Evolutionary conservation across 2,797 vertebrate genomes (phyloP).

Genomic region (Dendrocincla fuliginosa): DNA sequence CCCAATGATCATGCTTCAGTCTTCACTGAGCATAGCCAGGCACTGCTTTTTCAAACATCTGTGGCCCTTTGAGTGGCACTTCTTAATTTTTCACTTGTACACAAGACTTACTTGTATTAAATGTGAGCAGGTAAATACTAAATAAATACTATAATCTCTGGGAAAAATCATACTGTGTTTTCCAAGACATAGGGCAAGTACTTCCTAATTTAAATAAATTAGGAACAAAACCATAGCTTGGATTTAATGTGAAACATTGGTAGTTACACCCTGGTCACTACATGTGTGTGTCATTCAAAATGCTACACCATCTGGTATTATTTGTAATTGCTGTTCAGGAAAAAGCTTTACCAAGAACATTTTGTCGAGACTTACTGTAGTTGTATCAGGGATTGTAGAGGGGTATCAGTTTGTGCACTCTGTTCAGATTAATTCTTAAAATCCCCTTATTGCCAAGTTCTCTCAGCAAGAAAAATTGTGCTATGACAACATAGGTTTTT

Average conservation of each 20-base stretch:
- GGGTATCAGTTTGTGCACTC: not conserved
- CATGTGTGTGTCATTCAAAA: not conserved
- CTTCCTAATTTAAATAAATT: not conserved
- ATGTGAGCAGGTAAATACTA: not conserved
- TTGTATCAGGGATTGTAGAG: not conserved
- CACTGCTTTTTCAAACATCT: not conserved
- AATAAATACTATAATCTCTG: not conserved
- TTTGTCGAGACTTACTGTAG: not conserved
- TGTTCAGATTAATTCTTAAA: not conserved
- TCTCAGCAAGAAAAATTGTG: not conserved
- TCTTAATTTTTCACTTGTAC: not conserved
- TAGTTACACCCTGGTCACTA: not conserved
- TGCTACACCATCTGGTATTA: not conserved
- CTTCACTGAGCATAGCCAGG: not conserved
- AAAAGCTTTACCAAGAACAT: not conserved
- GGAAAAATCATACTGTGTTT: not conserved
- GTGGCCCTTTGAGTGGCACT: not conserved
- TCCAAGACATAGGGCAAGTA: not conserved
- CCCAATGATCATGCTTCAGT: fast-evolving
- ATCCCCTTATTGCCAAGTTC: not conserved
- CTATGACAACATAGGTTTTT: not conserved
- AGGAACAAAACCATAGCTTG: not conserved
- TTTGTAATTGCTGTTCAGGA: conserved; percentile 9
- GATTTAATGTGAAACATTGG: not conserved
- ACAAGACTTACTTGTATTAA: not conserved